Base-by-base conservation (phyloP, 2,888 invertebrate species). In the Ophion ellenae region DNA sequence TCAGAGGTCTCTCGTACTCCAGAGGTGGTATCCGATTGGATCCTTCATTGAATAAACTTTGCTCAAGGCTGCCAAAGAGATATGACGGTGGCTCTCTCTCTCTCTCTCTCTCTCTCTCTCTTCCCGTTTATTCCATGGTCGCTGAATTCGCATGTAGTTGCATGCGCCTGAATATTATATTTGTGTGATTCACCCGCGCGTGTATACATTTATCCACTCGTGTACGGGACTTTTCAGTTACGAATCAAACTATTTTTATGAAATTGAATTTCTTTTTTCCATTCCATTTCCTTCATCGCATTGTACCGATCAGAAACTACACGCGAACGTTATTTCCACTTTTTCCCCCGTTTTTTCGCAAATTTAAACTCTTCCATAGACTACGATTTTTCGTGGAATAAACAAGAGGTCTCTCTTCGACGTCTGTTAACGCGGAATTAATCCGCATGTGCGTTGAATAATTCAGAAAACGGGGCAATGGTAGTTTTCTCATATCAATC, bases 31-130 rank as follows among this genome's bases (percentile, higher is more conserved):
- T 74, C 63, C 85, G 81, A 85, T 85, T 85, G 81, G 81, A 81
- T 85, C 70, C 74, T 71, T 81, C 85, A 81, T 85, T 81, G 85
- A 85, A 85, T 81, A 81, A 81, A 85, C 77, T 85, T 81, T 81
- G 78, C 64, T 85, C 81, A 53, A 45, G 74, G 36, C 71, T 69
- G 69, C 77, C 80, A 82, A 85, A 78, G 82, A 82, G 79, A 82
- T 85, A 78, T 78, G 78, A 82, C 67, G 70, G 75, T 78, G 81
- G 77, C 59, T 81, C 64, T 67, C 47, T 24, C 45, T 70, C 32
- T 32, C 32, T 32, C 32, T 32, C 32, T 32, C 32, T 4, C 32
- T 32, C 32, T 32, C 32, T 32, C 32, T 32, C 32, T 32, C 32
- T 32, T 59, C 36, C 14, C 45, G 17, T 45, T 59, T 79, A 61